Percentiles rank a stretch among this genome's conserved stretches.
phyloP scores from a whole-genome alignment of 1,140 invertebrate genomes.

The Popillia japonica region DNA sequence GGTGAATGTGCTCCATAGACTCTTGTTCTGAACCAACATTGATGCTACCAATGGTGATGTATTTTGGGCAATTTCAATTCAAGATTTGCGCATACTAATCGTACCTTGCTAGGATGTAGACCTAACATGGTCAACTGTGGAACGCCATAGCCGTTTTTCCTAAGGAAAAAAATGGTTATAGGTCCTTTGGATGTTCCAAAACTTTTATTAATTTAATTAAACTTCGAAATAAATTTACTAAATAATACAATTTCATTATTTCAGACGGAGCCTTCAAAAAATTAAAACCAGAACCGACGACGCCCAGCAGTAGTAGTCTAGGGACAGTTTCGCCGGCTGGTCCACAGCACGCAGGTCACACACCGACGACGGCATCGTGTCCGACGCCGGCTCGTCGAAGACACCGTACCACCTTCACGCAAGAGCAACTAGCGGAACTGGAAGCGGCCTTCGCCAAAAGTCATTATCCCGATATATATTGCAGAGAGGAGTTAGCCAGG shows the following conservation, averaged over 20 bases:
- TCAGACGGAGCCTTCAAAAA: constrained; percentile 97
- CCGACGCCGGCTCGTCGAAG: constrained; percentile 93
- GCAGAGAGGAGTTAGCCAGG: constrained; percentile 97
- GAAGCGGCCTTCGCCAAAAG: constrained; percentile 99
- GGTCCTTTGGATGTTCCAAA: no score
- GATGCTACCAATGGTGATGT: no score
- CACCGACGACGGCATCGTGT: constrained; percentile 90
- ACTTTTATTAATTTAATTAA: no score
- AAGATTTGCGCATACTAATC: no score
- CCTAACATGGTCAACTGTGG: no score
- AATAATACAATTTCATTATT: constrained; percentile 41
- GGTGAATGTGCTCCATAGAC: no score
- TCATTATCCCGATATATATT: constrained; percentile 99
- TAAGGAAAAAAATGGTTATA: no score
- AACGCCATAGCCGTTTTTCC: no score
- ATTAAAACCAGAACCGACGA: constrained; percentile 88
- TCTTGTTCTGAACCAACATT: no score
- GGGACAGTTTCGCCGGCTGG: constrained; percentile 63
- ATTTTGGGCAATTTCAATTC: no score
- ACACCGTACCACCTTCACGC: constrained; percentile 98
- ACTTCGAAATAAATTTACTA: no score
- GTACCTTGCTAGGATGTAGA: no score
- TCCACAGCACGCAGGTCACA: constrained; percentile 80
- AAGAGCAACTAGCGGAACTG: constrained; percentile 99
- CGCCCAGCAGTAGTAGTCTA: constrained; percentile 64